phyloP scores from a whole-genome alignment of 2,113 vertebrate genomes.

The Lepidiolamprologus cunningtoni region DNA sequence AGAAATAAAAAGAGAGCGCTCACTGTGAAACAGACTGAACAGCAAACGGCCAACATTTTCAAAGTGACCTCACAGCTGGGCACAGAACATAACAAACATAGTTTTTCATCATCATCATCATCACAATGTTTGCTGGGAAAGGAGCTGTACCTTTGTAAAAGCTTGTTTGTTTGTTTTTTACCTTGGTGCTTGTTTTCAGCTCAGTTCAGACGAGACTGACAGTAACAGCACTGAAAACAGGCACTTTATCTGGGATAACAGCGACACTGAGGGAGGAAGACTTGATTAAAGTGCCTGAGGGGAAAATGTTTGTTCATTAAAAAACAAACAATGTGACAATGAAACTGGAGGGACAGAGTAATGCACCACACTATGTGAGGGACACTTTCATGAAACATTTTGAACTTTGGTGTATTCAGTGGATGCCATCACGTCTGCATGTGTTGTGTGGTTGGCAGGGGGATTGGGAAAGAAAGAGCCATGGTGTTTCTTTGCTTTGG shows the following conservation, averaged over 20 bases:
- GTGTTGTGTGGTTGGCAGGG: neutral
- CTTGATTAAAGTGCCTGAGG: neutral
- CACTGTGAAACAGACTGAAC: neutral
- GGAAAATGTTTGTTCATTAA: neutral
- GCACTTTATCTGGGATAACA: neutral
- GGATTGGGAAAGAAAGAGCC: neutral
- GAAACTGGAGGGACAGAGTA: neutral
- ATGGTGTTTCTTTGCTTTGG: neutral
- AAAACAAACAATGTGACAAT: neutral
- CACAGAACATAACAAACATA: neutral
- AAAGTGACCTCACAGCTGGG: neutral
- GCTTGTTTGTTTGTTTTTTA: neutral
- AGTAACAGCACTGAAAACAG: neutral
- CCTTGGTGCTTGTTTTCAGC: neutral
- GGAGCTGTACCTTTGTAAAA: neutral
- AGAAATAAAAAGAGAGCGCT: neutral
- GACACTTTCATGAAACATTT: neutral
- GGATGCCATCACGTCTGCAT: neutral
- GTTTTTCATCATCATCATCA: neutral
- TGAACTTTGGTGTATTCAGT: neutral
- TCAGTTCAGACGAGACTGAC: neutral
- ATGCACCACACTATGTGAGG: neutral
- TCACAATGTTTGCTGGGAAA: neutral
- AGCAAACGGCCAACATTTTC: neutral
- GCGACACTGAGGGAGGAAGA: neutral